Conservation (phyloP, 2,888 invertebrate species). For the Athrips mouffetella region DNA sequence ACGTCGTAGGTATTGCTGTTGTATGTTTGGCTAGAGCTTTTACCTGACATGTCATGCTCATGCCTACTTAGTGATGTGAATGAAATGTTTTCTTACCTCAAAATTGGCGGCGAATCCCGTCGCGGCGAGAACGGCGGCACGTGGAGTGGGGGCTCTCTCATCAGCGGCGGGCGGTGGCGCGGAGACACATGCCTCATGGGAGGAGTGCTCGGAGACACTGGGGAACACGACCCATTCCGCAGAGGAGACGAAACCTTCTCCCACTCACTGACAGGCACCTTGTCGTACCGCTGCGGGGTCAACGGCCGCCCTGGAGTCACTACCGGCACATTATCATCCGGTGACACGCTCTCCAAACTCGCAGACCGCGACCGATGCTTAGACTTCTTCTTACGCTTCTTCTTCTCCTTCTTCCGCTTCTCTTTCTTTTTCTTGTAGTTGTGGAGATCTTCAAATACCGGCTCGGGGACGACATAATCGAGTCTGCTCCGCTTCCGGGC, state of each 20-base stretch:
- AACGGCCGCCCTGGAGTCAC: conserved; percentile 43
- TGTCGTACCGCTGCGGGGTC: conserved; percentile 58
- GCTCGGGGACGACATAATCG: conserved; percentile 54
- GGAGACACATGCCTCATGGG: conserved; percentile 46
- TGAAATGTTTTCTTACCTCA: conserved; percentile 38
- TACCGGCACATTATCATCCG: conserved; percentile 67
- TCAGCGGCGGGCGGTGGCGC: conserved; percentile 40
- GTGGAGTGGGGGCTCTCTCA: conserved; percentile 42
- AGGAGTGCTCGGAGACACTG: conserved; percentile 79
- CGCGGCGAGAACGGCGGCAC: conserved; percentile 69
- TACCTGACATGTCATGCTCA: no score
- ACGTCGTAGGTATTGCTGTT: no score
- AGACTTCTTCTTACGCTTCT: conserved; percentile 85
- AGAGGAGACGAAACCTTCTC: conserved; percentile 76
- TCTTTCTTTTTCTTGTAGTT: conserved; percentile 83
- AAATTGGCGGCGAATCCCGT: conserved; percentile 52
- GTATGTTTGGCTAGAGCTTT: no score
- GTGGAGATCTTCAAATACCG: conserved; percentile 73
- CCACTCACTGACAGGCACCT: conserved; percentile 72
- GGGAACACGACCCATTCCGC: conserved; percentile 77
- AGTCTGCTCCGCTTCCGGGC: conserved; percentile 56
- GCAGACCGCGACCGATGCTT: conserved; percentile 84
- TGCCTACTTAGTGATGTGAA: not conserved
- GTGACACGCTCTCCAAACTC: conserved; percentile 82
- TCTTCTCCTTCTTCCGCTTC: conserved; percentile 86